Base-by-base conservation (phyloP, 2,888 invertebrate genomes). In the Drosophila mayaguana region DNA sequence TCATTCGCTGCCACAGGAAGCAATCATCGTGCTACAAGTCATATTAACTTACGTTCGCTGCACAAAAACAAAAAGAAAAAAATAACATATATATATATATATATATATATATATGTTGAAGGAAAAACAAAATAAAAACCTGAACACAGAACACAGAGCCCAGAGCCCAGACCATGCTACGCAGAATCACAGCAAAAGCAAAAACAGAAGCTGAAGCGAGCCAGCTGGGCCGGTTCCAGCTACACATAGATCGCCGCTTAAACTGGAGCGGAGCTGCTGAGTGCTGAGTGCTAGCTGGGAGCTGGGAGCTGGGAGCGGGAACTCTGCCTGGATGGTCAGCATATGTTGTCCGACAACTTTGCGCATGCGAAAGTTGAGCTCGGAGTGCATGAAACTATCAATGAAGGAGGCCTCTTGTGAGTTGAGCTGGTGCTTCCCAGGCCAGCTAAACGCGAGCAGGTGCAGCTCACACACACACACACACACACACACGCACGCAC, bases 1-100 rank as follows among this genome's bases (percentile, higher is more conserved):
- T 64, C 74, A 46, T 59, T 72, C 74, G 48, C 67, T 59, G 63
- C 65, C 89, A 88, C 87, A 90, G 87, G 87, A 88, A 88, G 89
- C 90, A 90, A 88, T 88, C 87, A 88, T 88, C 87, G 89, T 86
- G 88, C 85, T 81, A 90, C 87, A 85, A 86, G 83, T 89, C 90
- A 87, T 87, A 87, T 87, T 90, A 87, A 90, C 90, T 87, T 87
- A 83, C 87, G 78, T 67, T 83, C 62, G 66, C 67, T 68, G 72
- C 81, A 81, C 71, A 81, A 75, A 65, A 82, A 75, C n/a, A 34
- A 48, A 56, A 61, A 34, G 40, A 55, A 25, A 43, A 61, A 34
- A 61, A 18, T 32, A 14, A 50, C 32, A 8, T 28, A 28, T 28
- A 28, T 28, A 28, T 28, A 28, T 8, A 28, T 18, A 50, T 18